Evolutionary conservation across 2,797 vertebrate genomes (phyloP).

Genomic region (Muraenolepis orangiensis): DNA sequence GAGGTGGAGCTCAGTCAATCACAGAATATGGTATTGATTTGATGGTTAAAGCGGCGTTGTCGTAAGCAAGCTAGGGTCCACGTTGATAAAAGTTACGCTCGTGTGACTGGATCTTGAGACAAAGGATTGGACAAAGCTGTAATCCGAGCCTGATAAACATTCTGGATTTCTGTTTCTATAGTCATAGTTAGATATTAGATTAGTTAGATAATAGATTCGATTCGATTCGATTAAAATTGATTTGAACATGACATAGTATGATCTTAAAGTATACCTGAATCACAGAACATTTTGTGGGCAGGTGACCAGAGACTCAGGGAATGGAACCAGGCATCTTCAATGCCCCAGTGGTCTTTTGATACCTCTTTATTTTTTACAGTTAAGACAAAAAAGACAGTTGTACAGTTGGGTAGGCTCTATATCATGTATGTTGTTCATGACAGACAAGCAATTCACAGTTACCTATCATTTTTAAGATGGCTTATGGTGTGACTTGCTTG

Average conservation of each 20-base stretch:
- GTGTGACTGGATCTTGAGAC: background rate
- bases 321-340: background rate
- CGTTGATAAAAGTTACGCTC: background rate
- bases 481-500: background rate
- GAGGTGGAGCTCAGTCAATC: conserved; percentile 2
- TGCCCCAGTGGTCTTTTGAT: background rate
- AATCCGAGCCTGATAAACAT: background rate
- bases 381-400: background rate
- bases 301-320: background rate
- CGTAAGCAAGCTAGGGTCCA: background rate
- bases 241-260: no score
- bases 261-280: no score
- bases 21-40: background rate
- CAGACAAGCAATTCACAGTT: background rate
- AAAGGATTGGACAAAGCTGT: background rate
- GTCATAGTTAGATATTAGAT: no score
- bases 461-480: background rate
- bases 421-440: background rate
- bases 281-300: no score
- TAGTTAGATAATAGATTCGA: no score
- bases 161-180: background rate
- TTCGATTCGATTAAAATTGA: no score
- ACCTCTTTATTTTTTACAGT: background rate
- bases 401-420: background rate
- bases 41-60: background rate